These are phyloP conservation scores for Illadopsis cleaveri DNA, from an alignment of 2,113 vertebrate species.

Conservation along the genomic window DNA sequence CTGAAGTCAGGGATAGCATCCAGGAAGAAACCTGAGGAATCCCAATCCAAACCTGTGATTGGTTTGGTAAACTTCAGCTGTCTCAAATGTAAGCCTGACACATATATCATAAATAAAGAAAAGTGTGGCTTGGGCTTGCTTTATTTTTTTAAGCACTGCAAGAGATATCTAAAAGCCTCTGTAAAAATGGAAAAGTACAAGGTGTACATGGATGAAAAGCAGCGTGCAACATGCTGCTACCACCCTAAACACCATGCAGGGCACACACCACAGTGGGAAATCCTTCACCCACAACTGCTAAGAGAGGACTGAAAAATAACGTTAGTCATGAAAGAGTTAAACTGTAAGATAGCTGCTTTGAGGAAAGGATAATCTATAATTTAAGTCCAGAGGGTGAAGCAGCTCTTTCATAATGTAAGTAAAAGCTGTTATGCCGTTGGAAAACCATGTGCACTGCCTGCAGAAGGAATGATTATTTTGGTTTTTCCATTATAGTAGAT, in stretches of 20 bases:
- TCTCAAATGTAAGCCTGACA: not conserved
- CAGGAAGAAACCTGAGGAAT: not conserved
- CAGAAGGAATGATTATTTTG: not conserved
- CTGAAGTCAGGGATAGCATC: not conserved
- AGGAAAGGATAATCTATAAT: conserved; percentile 40
- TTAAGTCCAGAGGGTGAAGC: conserved; percentile 26
- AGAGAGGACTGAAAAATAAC: not conserved
- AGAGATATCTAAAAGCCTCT: not conserved
- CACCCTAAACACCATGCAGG: not conserved
- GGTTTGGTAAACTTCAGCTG: not conserved
- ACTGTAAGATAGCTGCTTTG: not conserved
- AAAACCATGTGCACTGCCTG: not conserved
- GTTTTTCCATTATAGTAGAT: not conserved
- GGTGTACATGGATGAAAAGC: not conserved
- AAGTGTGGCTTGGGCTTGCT: not conserved
- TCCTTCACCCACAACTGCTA: not conserved
- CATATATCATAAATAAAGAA: not conserved
- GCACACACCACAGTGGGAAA: not conserved
- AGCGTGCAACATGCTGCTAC: not conserved
- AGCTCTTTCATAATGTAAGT: conserved; percentile 19
- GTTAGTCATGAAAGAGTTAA: not conserved
- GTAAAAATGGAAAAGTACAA: not conserved
- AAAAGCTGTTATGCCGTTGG: not conserved
- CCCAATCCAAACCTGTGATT: not conserved
- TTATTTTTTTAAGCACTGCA: not conserved